Evolutionary conservation across 1,140 invertebrate genomes (phyloP), one percentile per base, ranked within the genome.

Genomic region (Meloidogyne floridensis): DNA sequence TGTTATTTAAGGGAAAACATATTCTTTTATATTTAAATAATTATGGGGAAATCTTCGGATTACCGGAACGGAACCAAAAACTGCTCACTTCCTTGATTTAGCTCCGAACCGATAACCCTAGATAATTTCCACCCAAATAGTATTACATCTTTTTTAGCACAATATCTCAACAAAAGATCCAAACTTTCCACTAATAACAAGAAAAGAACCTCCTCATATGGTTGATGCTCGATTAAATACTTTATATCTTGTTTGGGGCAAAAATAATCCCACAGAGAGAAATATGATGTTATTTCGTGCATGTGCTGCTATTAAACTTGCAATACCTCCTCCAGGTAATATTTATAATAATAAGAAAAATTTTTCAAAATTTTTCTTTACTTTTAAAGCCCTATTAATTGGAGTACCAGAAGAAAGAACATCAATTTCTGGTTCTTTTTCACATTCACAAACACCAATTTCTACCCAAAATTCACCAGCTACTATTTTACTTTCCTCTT

Each of bases 301-400:
- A 15, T 81, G 82, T 53, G 65, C 86, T 54, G 75, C 83, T 8
- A 77, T 85, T 42, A 84, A 84, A 82, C 75, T 87, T 2, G 82
- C 86, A 54, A 85, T 86, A 80, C 86, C 86, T 32, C 86, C 86
- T 42, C 86, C 86, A 81, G 86, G 86, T 79, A 32, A 32, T 53
- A 72, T 18, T 20, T 32, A 20, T 20, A 20, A 20, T 47, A 56
- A 65, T 15, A 77, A 6, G 10, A 69, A 70, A 69, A 65, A 10
- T 70, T 2, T 32, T 77, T 56, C 10, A 5, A 78, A 51, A 72
- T 3, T 71, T 18, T n/a, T 32, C 32, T 32, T 15, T 77, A 18
- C 1, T 5, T 18, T 13, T 69, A 78, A 72, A 86, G 86, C 86
- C 2, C 75, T 87, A 53, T 79, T 87, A n/a, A 87, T 87, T 80